These are phyloP conservation scores for Spermophilus dauricus DNA, from an alignment of 2,113 vertebrate species.

Conservation along the genomic window DNA sequence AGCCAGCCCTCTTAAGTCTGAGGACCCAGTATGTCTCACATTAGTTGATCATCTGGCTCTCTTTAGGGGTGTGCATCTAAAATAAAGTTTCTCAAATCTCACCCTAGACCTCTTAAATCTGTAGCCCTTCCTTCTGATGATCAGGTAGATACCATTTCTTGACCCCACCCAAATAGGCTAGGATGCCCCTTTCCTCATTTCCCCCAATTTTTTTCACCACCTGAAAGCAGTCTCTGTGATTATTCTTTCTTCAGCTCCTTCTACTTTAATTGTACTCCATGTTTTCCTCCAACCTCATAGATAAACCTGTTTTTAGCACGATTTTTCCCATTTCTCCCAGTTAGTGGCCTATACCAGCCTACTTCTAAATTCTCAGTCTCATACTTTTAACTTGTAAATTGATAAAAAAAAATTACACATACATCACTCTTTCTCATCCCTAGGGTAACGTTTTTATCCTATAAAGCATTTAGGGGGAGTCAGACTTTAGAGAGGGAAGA, in stretches of 20 bases:
- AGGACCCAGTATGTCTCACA: not conserved
- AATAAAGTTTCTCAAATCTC: not conserved
- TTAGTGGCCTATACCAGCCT: not conserved
- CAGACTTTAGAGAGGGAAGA: not conserved
- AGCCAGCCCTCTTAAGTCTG: not conserved
- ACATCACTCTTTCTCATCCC: not conserved
- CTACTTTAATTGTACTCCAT: accelerated
- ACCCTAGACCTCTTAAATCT: not conserved
- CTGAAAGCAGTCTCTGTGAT: not conserved
- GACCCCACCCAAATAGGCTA: not conserved
- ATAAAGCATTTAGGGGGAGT: not conserved
- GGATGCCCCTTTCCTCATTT: not conserved
- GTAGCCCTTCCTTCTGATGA: not conserved
- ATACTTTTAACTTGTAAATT: not conserved
- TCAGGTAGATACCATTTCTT: not conserved
- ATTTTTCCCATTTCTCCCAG: not conserved
- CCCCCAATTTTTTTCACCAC: not conserved
- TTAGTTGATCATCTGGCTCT: not conserved
- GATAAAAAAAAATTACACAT: not conserved
- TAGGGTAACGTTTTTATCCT: not conserved
- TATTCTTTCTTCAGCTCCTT: not conserved
- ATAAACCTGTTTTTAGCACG: not conserved
- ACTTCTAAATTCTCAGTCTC: not conserved
- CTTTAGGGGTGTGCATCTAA: not conserved
- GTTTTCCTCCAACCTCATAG: not conserved